Evolutionary conservation across 2,888 invertebrate species (phyloP), one percentile per base, ranked within the genome.

Genomic region (Pandemis corylana): DNA sequence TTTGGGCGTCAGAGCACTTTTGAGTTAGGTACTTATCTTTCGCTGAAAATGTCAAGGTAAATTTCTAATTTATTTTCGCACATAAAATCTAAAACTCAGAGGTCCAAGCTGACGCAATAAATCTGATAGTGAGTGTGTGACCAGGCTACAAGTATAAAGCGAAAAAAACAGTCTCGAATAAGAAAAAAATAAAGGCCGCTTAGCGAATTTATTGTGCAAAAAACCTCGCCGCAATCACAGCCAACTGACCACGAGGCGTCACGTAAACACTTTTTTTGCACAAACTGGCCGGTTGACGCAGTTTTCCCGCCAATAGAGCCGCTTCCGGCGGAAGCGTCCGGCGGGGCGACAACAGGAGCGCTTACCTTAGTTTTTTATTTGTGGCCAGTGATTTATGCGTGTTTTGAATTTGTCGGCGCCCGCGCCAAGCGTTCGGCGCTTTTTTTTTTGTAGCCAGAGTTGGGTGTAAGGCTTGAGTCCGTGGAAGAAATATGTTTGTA

Each of bases 321-420:
- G 82, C 84, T 86, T 92, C 92, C 93, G 91, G 85, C 91, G 93
- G 93, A 92, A 89, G 87, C 88, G 89, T 87, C 85, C 85, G 82
- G 67, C 81, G 89, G 88, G 88, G 85, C 90, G 88, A 91, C 93
- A 92, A 90, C 93, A 91, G 93, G 91, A 91, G 89, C 92, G 93
- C 94, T 93, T 93, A 94, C 94, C 94, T 94, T 92, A 86, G 89
- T 94, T 93, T 92, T 94, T 94, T 94, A 93, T 93, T 94, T 94
- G 92, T 93, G 83, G 83, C 77, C 82, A 78, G 87, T 92, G 94
- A 94, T 94, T 93, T 94, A 94, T 93, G 85, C 87, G 82, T 92
- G 93, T 93, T 93, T 89, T 89, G 93, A 92, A 92, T 92, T 92
- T 92, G 91, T 89, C 76, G 74, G 76, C 80, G 79, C 79, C 81